A percentile compares a stretch with the other conserved stretches of the same genome.
These are phyloP conservation scores for Melipona bicolor DNA, from an alignment of 2,888 invertebrate genomes.

Conservation along the genomic window DNA sequence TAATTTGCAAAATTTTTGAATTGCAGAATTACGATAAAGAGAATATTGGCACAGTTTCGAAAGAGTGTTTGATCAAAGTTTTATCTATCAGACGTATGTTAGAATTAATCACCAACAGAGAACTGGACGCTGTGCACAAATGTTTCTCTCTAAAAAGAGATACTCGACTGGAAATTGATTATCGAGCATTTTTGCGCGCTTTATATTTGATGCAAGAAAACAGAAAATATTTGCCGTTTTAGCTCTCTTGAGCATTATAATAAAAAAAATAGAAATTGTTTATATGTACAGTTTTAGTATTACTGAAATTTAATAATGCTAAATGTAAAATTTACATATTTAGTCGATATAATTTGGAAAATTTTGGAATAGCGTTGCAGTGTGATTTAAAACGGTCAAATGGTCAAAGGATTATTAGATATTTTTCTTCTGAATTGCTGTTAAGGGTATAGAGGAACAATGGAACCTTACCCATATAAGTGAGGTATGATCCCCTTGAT, in stretches of 20 bases:
- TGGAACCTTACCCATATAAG: background rate
- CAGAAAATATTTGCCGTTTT: constrained; percentile 68
- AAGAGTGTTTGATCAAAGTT: constrained; percentile 88
- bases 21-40: constrained; percentile 89
- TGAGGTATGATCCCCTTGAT: background rate
- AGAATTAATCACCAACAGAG: constrained; percentile 87
- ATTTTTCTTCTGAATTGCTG: background rate
- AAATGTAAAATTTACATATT: background rate
- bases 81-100: constrained; percentile 88
- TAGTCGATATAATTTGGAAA: background rate
- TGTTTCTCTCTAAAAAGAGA: constrained; percentile 90
- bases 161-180: constrained; percentile 88
- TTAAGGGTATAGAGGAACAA: background rate
- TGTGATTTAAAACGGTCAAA: background rate
- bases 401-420: background rate
- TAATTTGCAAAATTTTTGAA: background rate
- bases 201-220: constrained; percentile 87
- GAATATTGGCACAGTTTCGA: constrained; percentile 88
- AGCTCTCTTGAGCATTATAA: background rate
- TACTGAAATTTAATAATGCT: background rate
- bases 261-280: background rate
- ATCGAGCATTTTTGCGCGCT: constrained; percentile 89
- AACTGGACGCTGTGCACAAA: constrained; percentile 90
- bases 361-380: background rate
- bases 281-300: background rate